Evolutionary conservation across 2,113 vertebrate species (phyloP).

Genomic region (Protobothrops mucrosquamatus): DNA sequence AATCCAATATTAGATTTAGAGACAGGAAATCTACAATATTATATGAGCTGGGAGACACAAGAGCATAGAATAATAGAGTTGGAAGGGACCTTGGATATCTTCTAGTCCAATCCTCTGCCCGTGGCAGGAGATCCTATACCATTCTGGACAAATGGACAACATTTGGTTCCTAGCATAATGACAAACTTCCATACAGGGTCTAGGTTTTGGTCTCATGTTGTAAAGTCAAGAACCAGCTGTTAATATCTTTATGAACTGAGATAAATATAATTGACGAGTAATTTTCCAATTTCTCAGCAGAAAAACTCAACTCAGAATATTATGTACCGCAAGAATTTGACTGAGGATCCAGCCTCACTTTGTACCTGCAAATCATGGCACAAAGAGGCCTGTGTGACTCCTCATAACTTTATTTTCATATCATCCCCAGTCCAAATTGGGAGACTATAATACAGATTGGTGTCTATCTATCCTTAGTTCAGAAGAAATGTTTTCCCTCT

Average conservation of each 20-base stretch:
- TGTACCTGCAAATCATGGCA: neutral
- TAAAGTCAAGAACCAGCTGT: constrained; percentile 9
- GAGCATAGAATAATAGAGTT: neutral
- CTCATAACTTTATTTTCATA: neutral
- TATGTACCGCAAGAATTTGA: neutral
- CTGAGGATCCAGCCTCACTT: no score
- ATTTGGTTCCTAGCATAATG: constrained; percentile 58
- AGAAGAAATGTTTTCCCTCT: neutral
- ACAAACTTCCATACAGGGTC: constrained; percentile 50
- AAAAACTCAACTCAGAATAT: neutral
- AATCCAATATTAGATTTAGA: constrained; percentile 65
- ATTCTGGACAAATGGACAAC: no score
- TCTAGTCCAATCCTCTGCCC: no score
- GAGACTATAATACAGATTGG: neutral
- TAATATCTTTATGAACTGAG: neutral
- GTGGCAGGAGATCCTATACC: no score
- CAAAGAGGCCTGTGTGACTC: neutral
- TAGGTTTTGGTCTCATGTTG: constrained; percentile 37
- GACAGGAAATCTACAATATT: constrained; percentile 41
- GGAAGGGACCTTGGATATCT: no score
- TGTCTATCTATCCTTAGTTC: neutral
- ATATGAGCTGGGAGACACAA: constrained; percentile 28
- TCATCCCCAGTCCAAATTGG: neutral
- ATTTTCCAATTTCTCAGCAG: neutral
- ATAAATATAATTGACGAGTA: neutral